Conservation (phyloP, 2,888 invertebrate genomes). For the Cartodere bifasciata region DNA sequence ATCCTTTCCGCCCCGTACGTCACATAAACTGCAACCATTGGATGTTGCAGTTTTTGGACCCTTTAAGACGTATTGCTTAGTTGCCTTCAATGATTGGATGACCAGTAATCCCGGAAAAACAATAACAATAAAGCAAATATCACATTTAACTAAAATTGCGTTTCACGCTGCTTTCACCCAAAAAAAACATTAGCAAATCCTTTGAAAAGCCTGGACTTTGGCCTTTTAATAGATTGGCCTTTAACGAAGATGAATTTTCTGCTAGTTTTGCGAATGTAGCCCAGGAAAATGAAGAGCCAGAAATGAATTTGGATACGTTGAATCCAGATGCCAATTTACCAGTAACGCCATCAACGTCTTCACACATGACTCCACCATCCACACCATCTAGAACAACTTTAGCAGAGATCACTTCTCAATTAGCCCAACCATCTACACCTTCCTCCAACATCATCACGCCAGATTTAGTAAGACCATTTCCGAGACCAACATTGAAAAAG, state of each 20-base stretch:
- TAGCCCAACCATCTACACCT: no score
- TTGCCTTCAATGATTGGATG: conserved; percentile 10
- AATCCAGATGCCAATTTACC: no score
- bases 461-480: no score
- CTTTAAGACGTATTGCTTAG: conserved; percentile 7
- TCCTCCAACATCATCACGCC: no score
- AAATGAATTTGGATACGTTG: no score
- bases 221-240: conserved; percentile 21
- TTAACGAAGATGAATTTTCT: conserved; percentile 22
- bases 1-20: conserved; percentile 7
- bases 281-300: no score
- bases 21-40: conserved; percentile 6
- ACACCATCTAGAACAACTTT: no score
- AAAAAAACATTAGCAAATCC: conserved; percentile 25
- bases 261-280: no score
- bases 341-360: no score
- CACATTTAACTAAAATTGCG: conserved; percentile 19
- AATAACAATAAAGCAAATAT: conserved; percentile 24
- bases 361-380: no score
- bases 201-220: conserved; percentile 25
- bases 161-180: conserved; percentile 24
- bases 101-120: conserved; percentile 23
- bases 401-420: no score
- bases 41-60: conserved; percentile 10
- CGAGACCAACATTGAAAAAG: no score